Evolutionary conservation across 2,888 invertebrate genomes (phyloP).

Genomic region (Leptinotarsa tumamoca): DNA sequence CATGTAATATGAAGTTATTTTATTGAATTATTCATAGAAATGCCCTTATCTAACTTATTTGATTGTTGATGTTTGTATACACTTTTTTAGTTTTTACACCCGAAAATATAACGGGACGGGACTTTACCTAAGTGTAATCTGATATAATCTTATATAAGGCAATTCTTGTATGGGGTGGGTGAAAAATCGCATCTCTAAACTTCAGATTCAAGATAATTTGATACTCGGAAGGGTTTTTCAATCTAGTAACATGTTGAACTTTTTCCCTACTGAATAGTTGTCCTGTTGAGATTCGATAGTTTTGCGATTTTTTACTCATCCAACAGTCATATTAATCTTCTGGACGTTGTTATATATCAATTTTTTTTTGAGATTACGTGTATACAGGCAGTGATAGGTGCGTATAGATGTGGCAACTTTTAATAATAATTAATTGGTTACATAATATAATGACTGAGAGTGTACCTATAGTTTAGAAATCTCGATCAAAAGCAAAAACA

Average conservation of each 20-base stretch:
- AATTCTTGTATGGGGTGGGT: constrained; percentile 12
- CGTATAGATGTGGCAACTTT: constrained; percentile 55
- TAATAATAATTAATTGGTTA: constrained; percentile 52
- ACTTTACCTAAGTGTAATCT: constrained; percentile 20
- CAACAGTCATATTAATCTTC: constrained; percentile 16
- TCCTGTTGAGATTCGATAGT: not conserved
- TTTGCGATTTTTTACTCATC: constrained; percentile 23
- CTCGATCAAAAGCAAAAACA: constrained; percentile 56
- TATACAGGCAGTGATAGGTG: constrained; percentile 49
- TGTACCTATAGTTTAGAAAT: constrained; percentile 51
- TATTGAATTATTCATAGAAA: constrained; percentile 52
- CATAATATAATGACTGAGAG: constrained; percentile 55
- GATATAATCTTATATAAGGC: constrained; percentile 17
- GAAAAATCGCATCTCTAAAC: not conserved
- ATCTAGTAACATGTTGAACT: not conserved
- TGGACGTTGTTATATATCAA: constrained; percentile 31
- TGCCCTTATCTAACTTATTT: constrained; percentile 55
- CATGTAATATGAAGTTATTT: constrained; percentile 41
- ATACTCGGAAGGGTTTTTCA: not conserved
- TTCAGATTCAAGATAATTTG: not conserved
- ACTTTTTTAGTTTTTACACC: constrained; percentile 30
- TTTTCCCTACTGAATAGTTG: not conserved
- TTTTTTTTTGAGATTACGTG: constrained; percentile 33
- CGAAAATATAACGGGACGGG: not conserved
- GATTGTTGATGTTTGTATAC: constrained; percentile 48